Evolutionary conservation across 1,140 invertebrate genomes (phyloP).

Genomic region (Bombus waltoni): DNA sequence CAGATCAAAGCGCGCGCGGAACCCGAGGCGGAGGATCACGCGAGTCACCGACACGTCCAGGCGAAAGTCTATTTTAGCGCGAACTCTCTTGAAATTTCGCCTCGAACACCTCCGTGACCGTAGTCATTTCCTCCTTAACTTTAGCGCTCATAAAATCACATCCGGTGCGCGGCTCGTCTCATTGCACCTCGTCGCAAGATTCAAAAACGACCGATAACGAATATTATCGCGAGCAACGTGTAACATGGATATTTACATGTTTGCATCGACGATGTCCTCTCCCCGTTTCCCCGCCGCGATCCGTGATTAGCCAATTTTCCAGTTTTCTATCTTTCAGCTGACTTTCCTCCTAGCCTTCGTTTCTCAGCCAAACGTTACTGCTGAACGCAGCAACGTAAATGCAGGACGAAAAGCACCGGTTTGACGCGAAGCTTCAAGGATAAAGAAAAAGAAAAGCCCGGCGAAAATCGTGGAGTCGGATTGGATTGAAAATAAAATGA

Average conservation of each 20-base stretch:
- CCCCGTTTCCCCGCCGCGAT: background rate
- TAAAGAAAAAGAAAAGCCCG: background rate
- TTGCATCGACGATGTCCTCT: conserved; percentile 66
- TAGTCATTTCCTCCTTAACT: conserved; percentile 31
- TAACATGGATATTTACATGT: conserved; percentile 75
- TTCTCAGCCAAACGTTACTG: conserved; percentile 43
- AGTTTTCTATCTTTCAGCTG: conserved; percentile 47
- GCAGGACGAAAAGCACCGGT: conserved; percentile 66
- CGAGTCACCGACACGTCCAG: conserved; percentile 1
- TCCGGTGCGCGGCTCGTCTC: conserved; percentile 20
- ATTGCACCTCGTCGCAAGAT: conserved; percentile 30
- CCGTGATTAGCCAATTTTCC: conserved; percentile 35
- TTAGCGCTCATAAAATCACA: conserved; percentile 41
- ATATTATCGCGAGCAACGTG: conserved; percentile 65
- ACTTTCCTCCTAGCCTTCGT: background rate
- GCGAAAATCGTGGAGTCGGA: background rate
- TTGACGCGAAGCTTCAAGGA: conserved; percentile 54
- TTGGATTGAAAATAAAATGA: conserved; percentile 13
- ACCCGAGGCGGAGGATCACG: conserved; percentile 9
- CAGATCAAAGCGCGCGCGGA: conserved; percentile 16
- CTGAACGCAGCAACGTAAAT: conserved; percentile 58
- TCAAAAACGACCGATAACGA: conserved; percentile 71
- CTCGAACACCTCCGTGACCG: conserved; percentile 1
- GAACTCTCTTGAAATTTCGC: conserved; percentile 52
- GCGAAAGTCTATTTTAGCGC: conserved; percentile 53